These are phyloP conservation scores for Picathartes gymnocephalus DNA, from an alignment of 2,113 vertebrate species.

Conservation along the genomic window DNA sequence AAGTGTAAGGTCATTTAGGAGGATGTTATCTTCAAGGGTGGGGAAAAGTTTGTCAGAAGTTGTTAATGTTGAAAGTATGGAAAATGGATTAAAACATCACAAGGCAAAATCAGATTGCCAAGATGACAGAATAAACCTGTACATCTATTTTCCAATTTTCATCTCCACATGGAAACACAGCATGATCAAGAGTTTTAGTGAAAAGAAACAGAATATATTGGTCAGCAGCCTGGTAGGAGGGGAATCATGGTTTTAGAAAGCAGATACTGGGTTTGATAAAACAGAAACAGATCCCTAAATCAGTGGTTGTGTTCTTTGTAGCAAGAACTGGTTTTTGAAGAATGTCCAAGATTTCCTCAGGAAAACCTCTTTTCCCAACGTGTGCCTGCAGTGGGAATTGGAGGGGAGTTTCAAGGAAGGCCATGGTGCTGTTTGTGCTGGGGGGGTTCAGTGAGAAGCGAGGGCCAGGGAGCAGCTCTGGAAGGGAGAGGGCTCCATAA, in stretches of 20 bases:
- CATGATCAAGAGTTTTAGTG: background rate
- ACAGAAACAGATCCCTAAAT: background rate
- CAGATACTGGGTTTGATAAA: background rate
- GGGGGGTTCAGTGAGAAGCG: no score
- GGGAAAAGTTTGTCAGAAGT: slow-evolving; percentile 60
- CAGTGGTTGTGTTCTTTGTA: background rate
- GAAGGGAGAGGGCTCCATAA: background rate
- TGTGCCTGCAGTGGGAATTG: background rate
- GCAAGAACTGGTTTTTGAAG: background rate
- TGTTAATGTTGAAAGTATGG: slow-evolving; percentile 44
- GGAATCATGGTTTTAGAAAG: background rate
- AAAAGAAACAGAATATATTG: background rate
- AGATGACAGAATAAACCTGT: slow-evolving; percentile 53
- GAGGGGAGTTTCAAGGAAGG: background rate
- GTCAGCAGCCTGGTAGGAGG: slow-evolving; percentile 27
- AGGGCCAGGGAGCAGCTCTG: fast-evolving
- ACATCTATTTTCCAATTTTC: slow-evolving; percentile 72
- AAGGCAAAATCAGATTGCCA: slow-evolving; percentile 24
- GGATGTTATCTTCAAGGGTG: slow-evolving; percentile 33
- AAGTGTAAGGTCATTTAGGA: slow-evolving; percentile 42
- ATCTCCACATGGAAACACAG: slow-evolving; percentile 66
- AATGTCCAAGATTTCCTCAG: background rate
- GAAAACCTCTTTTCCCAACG: background rate
- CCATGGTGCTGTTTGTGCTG: background rate
- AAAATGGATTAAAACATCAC: slow-evolving; percentile 66